Conservation (phyloP, 2,113 vertebrate species). For the Isurus oxyrinchus region DNA sequence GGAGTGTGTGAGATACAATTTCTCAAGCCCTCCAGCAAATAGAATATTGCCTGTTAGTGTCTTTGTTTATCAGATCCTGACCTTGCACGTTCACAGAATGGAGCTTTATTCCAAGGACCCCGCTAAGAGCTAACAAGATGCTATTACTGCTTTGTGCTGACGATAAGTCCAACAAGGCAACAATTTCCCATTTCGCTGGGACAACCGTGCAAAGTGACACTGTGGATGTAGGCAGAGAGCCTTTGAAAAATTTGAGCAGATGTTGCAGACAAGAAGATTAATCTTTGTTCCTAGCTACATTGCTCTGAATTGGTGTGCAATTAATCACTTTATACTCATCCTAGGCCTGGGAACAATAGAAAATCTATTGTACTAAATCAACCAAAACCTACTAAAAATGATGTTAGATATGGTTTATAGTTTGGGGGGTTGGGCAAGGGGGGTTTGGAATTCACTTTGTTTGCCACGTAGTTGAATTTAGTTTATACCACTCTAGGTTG, state of each 20-base stretch:
- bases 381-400: constrained; percentile 22
- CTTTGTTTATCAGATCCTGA: constrained; percentile 28
- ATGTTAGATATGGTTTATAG: background rate
- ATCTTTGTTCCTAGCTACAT: constrained; percentile 11
- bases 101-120: background rate
- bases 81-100: background rate
- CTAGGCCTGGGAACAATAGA: background rate
- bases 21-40: background rate
- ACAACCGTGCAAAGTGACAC: background rate
- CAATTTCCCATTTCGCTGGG: background rate
- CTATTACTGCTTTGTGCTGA: background rate
- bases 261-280: constrained; percentile 19
- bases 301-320: background rate
- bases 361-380: constrained; percentile 24
- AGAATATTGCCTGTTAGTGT: background rate
- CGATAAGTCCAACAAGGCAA: background rate
- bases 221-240: background rate
- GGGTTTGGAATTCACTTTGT: background rate
- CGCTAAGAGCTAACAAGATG: background rate
- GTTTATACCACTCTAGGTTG: background rate
- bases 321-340: constrained; percentile 25
- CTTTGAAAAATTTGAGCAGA: constrained; percentile 17
- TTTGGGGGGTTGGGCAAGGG: too few species aligned
- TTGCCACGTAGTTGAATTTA: background rate
- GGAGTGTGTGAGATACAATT: background rate